Evolutionary conservation across 2,888 invertebrate genomes (phyloP).

Genomic region (Philereme transversata): DNA sequence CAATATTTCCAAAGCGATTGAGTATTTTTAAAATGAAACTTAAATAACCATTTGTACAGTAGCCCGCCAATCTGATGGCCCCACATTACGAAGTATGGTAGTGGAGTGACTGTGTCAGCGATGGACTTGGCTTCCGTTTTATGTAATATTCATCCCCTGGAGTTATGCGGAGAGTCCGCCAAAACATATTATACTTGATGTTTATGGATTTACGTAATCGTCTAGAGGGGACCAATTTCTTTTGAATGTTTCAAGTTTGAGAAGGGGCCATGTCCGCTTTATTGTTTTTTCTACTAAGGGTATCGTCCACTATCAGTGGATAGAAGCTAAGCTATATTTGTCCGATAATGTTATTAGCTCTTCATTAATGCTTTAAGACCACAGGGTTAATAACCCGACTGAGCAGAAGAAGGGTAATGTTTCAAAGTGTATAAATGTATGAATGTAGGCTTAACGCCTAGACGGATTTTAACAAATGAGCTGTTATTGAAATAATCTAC

Average conservation of each 20-base stretch:
- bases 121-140: slow-evolving; percentile 67
- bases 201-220: slow-evolving; percentile 60
- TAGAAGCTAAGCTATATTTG: too few relatives aligned
- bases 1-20: too few relatives aligned
- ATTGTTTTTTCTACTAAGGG: not conserved
- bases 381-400: too few relatives aligned
- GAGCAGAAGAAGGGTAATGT: too few relatives aligned
- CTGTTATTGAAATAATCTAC: too few relatives aligned
- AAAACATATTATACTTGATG: slow-evolving; percentile 66
- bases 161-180: slow-evolving; percentile 62
- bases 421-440: too few relatives aligned
- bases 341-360: too few relatives aligned
- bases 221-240: slow-evolving; percentile 37
- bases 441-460: too few relatives aligned
- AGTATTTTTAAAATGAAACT: not conserved
- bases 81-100: slow-evolving; percentile 48
- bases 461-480: too few relatives aligned
- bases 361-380: too few relatives aligned
- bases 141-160: slow-evolving; percentile 64
- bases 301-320: not conserved
- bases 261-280: not conserved
- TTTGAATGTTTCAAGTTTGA: slow-evolving; percentile 26
- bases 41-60: not conserved
- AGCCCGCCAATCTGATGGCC: slow-evolving; percentile 43
- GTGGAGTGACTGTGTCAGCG: slow-evolving; percentile 67